These are phyloP conservation scores for Decapterus maruadsi DNA, from an alignment of 2,797 vertebrate species.

Conservation along the genomic window DNA sequence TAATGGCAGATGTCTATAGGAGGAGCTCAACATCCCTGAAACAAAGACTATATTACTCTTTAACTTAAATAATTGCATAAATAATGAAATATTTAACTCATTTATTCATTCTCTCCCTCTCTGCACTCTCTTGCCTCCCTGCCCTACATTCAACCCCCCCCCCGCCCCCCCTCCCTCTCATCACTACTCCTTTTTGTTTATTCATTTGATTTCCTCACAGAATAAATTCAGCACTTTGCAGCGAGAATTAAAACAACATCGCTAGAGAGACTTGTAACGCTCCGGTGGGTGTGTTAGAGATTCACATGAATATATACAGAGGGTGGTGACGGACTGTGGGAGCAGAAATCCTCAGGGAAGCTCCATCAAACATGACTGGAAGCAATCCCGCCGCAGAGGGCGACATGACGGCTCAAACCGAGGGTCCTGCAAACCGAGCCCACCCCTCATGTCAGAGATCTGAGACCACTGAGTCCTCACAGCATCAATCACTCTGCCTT, in stretches of 20 bases:
- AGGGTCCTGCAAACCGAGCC: constrained; percentile 25
- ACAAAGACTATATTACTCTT: no score
- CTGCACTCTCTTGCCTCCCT: neutral
- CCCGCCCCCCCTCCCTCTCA: no score
- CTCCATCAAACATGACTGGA: constrained; percentile 41
- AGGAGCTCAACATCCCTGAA: no score
- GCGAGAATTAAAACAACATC: constrained; percentile 26
- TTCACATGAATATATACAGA: constrained; percentile 28
- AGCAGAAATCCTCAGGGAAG: constrained; percentile 15
- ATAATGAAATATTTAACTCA: neutral
- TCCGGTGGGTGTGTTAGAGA: constrained; percentile 19
- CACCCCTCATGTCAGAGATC: constrained; percentile 37
- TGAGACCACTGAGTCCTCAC: constrained; percentile 11
- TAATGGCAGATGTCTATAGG: constrained; percentile 13
- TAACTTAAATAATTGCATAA: neutral
- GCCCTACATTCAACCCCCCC: constrained; percentile 38
- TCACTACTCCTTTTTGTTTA: constrained; percentile 1
- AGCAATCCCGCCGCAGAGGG: constrained; percentile 22
- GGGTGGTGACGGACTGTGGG: neutral
- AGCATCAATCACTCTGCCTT: constrained; percentile 13
- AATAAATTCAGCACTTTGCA: constrained; percentile 10
- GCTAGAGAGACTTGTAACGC: constrained; percentile 15
- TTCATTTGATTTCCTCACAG: constrained; percentile 18
- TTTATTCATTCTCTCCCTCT: constrained; percentile 16
- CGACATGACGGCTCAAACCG: constrained; percentile 20